Conservation (phyloP, 2,797 vertebrate species). For the Catostomus latipinnis region DNA sequence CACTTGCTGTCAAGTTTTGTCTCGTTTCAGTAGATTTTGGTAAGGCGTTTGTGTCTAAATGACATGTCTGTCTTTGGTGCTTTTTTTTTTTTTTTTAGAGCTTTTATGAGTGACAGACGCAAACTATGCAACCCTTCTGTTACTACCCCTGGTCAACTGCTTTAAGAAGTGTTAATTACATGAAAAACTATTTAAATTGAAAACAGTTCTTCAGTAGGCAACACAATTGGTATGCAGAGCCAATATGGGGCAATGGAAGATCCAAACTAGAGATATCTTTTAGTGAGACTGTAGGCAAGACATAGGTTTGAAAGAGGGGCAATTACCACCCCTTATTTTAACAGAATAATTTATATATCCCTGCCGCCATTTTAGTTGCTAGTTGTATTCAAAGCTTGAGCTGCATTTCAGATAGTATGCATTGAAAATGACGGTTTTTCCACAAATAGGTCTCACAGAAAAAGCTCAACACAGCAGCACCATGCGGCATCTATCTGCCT, state of each 20-base stretch:
- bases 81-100: constrained; percentile 2
- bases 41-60: constrained; percentile 45
- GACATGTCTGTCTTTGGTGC: constrained; percentile 57
- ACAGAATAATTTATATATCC: constrained; percentile 44
- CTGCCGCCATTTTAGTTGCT: constrained; percentile 59
- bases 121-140: constrained; percentile 26
- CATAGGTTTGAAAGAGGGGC: constrained; percentile 27
- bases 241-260: constrained; percentile 44
- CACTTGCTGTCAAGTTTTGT: constrained; percentile 46
- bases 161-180: constrained; percentile 32
- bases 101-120: constrained; percentile 43
- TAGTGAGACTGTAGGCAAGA: constrained; percentile 31
- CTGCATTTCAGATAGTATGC: constrained; percentile 47
- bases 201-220: constrained; percentile 41
- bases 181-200: neutral
- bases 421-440: constrained; percentile 33
- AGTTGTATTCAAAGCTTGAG: constrained; percentile 49
- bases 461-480: constrained; percentile 53
- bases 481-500: constrained; percentile 43
- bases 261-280: constrained; percentile 16
- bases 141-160: constrained; percentile 18
- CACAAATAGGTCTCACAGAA: constrained; percentile 45
- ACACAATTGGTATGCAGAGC: constrained; percentile 26
- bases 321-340: constrained; percentile 29
- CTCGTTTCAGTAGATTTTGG: constrained; percentile 48